Evolutionary conservation across 2,113 vertebrate species (phyloP), one percentile per base, ranked within the genome.

Genomic region (Morone saxatilis): DNA sequence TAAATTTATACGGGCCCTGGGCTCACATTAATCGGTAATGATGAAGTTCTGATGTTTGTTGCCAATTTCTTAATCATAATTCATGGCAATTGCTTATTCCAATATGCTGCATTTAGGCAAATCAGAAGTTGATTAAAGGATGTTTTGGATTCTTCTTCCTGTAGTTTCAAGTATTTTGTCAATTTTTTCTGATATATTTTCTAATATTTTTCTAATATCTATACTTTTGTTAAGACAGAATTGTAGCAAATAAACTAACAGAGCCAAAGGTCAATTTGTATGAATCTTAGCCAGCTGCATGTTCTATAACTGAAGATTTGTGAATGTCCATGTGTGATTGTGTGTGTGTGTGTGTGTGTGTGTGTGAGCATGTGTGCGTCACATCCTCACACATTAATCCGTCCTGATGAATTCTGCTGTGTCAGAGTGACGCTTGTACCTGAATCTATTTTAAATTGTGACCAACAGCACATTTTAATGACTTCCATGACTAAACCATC

Each of bases 391-490:
- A 63, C 59, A 78, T 63, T 1, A 69, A 69, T 79, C 59, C 80
- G 78, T 43, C 38, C 56, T 57, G 84, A 80, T 77, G 38, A 88
- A 78, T 81, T 90, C 75, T 88, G 79, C 84, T 86, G 79, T 88
- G 83, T 88, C 87, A 90, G 62, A 86, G 67, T 86, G 80, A 83
- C 47, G 43, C 82, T 73, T 71, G 70, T 75, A 91, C 87, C 84
- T 87, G 71, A 65, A 78, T 91, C 80, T 87, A 90, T 89, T 91
- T 91, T 71, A 82, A 81, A 83, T 78, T 81, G 77, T 73, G 68
- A 88, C 85, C 67, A 78, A 78, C 71, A 86, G 81, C 78, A 81
- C 84, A 90, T 92, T 90, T 87, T 71, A 89, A 90, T 88, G 80
- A 91, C 77, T 83, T 78, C 45, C 76, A 70, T 85, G 78, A 62